Evolutionary conservation across 2,113 vertebrate genomes (phyloP), one percentile per base, ranked within the genome.

Genomic region (Cyrtonyx montezumae): DNA sequence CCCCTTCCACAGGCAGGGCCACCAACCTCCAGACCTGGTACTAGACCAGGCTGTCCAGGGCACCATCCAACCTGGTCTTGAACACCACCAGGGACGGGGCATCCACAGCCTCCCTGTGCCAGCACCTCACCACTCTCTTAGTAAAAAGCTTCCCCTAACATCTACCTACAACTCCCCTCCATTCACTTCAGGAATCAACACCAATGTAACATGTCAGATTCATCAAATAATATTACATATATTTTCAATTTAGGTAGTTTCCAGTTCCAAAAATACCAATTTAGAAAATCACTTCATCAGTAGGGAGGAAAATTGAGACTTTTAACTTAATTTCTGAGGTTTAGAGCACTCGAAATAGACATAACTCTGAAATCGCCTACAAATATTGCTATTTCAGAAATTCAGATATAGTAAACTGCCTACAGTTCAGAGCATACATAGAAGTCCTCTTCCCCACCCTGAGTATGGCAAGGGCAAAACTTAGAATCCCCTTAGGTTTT

Each of bases 121-220:
- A 53, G 51, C 26, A 9, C 14, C 51, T 53, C 51, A 53, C 51
- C 26, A 53, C 14, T 28, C 51, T 26, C 51, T 30, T 15, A 17
- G 26, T 3, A 26, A 53, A 53, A 9, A 53, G 28, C 51, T 53
- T 53, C 26, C 51, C 14, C 25, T 51, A 14, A 53, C 51, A 53
- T 53, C 51, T 28, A 26, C 16, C 51, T 53, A 53, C 28, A 53
- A 5, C 51, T 53, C 28, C 14, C 16, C 26, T 26, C 15, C 51
- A 28, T 28, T 90, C 94, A 94, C 45, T 42, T 81, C 82, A 77
- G 21, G 51, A 94, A 93, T 51, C 20, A 88, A 87, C 11, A 91
- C 5, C 19, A 78, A 32, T 78, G 93, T 86, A 91, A 86, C 32
- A 65, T 73, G 16, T 18, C 25, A 65, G 77, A 70, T 61, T 42